These are phyloP conservation scores for Antigone vipio DNA, from an alignment of 2,113 vertebrate species.

Conservation along the genomic window DNA sequence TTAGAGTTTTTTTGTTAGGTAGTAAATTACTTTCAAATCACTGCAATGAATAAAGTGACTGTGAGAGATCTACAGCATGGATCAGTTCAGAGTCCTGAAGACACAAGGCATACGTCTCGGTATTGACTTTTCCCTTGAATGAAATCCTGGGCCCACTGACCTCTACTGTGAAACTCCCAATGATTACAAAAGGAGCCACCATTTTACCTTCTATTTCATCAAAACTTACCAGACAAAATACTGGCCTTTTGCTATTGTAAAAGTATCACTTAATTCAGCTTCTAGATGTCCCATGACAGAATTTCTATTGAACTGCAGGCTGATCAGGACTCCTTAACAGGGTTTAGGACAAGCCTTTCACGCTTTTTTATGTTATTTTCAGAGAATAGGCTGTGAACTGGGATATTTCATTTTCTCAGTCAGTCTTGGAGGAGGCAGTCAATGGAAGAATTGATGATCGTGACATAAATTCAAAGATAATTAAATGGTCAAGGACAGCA, in stretches of 20 bases:
- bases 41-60: background rate
- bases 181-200: background rate
- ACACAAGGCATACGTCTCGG: background rate
- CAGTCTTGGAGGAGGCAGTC: background rate
- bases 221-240: background rate
- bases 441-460: background rate
- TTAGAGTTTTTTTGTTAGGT: background rate
- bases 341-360: background rate
- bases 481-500: background rate
- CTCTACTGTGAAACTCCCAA: background rate
- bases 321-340: background rate
- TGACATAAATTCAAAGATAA: background rate
- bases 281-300: background rate
- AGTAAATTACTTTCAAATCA: background rate
- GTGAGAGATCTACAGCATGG: background rate
- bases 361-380: background rate
- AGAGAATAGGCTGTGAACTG: background rate
- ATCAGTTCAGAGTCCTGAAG: background rate
- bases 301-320: background rate
- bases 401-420: background rate
- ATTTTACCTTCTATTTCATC: background rate
- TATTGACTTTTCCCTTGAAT: background rate
- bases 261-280: background rate
- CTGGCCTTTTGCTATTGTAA: background rate
- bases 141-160: background rate